Evolutionary conservation across 1,140 invertebrate species (phyloP).

Genomic region (Rhopalosiphum padi): DNA sequence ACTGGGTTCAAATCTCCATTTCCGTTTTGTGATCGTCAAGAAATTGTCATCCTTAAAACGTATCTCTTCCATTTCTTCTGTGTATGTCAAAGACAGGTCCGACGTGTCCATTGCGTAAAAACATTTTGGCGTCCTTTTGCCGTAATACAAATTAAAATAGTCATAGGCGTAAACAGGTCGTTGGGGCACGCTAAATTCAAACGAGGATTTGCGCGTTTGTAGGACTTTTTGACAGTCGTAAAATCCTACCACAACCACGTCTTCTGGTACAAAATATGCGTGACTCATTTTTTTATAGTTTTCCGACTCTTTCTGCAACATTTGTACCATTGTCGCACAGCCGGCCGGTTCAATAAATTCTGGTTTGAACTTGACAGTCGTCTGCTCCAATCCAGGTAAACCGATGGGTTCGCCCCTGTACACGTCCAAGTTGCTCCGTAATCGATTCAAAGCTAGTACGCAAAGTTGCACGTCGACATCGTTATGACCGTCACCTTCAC

Average conservation of each 20-base stretch:
- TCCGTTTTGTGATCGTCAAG: neutral
- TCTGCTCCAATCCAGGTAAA: neutral
- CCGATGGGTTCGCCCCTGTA: conserved; percentile 19
- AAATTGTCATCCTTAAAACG: neutral
- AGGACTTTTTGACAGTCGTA: neutral
- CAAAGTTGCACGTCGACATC: neutral
- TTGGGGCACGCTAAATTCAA: neutral
- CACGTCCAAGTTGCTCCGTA: neutral
- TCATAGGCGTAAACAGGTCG: neutral
- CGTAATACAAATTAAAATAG: conserved; percentile 13
- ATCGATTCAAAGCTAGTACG: neutral
- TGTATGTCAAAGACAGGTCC: neutral
- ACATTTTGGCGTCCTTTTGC: neutral
- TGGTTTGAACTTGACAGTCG: neutral
- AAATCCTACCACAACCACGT: conserved; percentile 18
- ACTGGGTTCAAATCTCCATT: neutral
- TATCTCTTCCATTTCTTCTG: neutral
- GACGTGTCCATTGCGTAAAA: neutral
- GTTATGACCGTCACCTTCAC: neutral
- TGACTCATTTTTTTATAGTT: neutral
- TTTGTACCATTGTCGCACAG: conserved; percentile 16
- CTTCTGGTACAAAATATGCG: conserved; percentile 6
- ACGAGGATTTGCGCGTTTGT: neutral
- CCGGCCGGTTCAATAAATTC: neutral
- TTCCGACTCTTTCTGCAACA: conserved; percentile 32